Base-by-base conservation (phyloP, 2,888 invertebrate genomes). In the Drosophila koepferae region DNA sequence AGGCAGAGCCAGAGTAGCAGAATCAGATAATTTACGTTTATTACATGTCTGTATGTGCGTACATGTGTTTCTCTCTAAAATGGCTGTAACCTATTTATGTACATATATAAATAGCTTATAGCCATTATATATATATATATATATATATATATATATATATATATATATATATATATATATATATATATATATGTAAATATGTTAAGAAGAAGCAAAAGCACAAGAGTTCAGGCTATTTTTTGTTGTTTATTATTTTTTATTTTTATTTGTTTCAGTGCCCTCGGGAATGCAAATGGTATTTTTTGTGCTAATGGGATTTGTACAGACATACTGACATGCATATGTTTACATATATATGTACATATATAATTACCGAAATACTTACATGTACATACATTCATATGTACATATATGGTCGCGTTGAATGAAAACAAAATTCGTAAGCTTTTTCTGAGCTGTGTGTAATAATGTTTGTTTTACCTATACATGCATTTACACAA, bases 281-380 rank as follows among this genome's bases (percentile, higher is more conserved):
- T 72, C 77, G 65, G 74, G 74, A 74, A 43, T 53, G 58, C 64
- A 74, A 62, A 74, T 54, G 64, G 46, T 56, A n/a, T 63, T 63
- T 41, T 58, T 44, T 67, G 43, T 63, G 67, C 76, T 73, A 75
- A 75, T 69, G 62, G 53, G 60, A 65, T 77, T 77, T 62, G 34
- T 41, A 63, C 36, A 60, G 44, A 53, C 49, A 58, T 9, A 58
- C 23, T 40, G 9, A 10, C 38, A 18, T 41, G 48, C 46, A 20
- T 28, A 62, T n/a, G 41, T 41, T n/a, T 41, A 41, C 41, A 9
- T n/a, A 41, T 41, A 9, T 6, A 38, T n/a, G 12, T 20, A 40
- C 2, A 20, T 20, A 40, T 20, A 20, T 20, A 20, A 20, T 5
- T 28, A 28, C 28, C 28, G 28, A 28, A 4, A 28, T 28, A 28